Base-by-base conservation (phyloP, 2,888 invertebrate species). In the Plagodis pulveraria region DNA sequence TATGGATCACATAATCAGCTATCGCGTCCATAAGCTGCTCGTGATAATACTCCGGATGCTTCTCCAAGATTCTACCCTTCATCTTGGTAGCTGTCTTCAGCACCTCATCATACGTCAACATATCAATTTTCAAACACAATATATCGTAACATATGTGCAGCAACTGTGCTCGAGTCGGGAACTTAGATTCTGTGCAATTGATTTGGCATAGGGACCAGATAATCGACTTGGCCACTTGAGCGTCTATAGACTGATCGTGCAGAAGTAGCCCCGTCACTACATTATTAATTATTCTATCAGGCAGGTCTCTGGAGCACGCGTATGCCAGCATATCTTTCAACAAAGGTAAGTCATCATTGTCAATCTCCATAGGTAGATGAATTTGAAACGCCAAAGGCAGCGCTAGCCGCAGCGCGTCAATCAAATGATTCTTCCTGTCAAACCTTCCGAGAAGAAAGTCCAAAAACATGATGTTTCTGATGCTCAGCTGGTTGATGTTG, bases 301-400 rank as follows among this genome's bases (percentile, higher is more conserved):
- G 93, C 2, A 94, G 70, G 8, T 89, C 82, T 58, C 92, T 89
- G 12, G 80, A 83, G 8, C 93, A 89, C 38, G 93, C 86, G 75
- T 93, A 96, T 0, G 86, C 74, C 6, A 96, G 75, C 83, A 93
- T 93, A 33, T 94, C 94, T 8, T 86, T 81, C 34, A 96, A 74
- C 11, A 93, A 76, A 0, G 80, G 74, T 6, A 94, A 60, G 69
- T 95, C 94, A 33, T 93, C 84, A 8, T 78, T 83, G 63, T 95
- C 94, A 32, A 95, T 72, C 77, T 96, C 94, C 6, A 87, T 67
- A 0, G 91, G 87, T 6, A 96, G 69, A 62, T 95, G 94, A 6
- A 94, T 92, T 83, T 96, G 94, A 74, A 96, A 95, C 0, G 95
- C 94, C 35, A 96, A 78, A 0, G 96, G 96, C 8, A 96, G 71